Conservation (phyloP, 2,797 vertebrate genomes). For the Helicolenus hilgendorfi region DNA sequence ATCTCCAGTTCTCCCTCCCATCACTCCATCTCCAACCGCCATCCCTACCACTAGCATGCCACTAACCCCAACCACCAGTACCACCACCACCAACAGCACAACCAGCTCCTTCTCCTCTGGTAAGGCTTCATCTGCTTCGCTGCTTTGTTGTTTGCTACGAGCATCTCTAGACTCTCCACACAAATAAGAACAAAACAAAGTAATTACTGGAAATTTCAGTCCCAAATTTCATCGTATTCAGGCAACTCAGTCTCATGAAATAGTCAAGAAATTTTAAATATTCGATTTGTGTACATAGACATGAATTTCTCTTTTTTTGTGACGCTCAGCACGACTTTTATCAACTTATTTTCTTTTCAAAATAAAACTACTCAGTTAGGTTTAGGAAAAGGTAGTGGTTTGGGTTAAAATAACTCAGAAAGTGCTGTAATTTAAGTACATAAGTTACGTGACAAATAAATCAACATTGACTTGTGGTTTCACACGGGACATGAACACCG, state of each 20-base stretch:
- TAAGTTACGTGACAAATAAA: too few species aligned
- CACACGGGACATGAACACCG: too few species aligned
- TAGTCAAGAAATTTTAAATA: too few species aligned
- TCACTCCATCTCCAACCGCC: conserved; percentile 56
- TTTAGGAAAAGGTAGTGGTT: too few species aligned
- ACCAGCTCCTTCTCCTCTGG: conserved; percentile 56
- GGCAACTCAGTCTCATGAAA: too few species aligned
- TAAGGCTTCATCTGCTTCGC: conserved; percentile 66
- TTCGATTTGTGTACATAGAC: too few species aligned
- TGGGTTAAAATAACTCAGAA: too few species aligned
- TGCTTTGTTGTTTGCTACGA: neutral
- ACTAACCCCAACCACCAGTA: conserved; percentile 71
- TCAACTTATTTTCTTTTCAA: too few species aligned
- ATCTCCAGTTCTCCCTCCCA: conserved; percentile 53
- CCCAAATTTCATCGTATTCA: neutral
- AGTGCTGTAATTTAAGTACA: fast-evolving
- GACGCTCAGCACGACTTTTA: too few species aligned
- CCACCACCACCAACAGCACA: neutral
- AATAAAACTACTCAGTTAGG: too few species aligned
- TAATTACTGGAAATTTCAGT: neutral
- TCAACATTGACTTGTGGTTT: too few species aligned
- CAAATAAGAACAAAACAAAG: neutral
- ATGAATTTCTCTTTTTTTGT: too few species aligned
- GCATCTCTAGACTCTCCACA: neutral
- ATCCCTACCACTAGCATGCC: conserved; percentile 74